Conservation (phyloP, 2,797 vertebrate genomes). For the Meriones psammophilus region DNA sequence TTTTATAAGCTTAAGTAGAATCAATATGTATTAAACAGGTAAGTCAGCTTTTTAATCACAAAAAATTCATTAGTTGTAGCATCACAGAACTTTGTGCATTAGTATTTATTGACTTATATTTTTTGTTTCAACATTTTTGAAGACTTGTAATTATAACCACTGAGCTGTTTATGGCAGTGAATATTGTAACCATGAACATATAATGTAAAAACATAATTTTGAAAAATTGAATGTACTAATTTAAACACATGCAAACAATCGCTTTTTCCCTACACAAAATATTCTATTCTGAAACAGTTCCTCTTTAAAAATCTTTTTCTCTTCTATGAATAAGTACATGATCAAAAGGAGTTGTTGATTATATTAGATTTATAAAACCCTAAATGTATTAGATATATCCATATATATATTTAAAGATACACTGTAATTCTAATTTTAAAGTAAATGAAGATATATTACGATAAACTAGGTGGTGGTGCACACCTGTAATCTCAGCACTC, state of each 20-base stretch:
- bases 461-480: background rate
- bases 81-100: background rate
- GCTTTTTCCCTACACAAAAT: background rate
- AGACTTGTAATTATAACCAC: slow-evolving; percentile 49
- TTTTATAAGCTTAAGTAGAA: slow-evolving; percentile 37
- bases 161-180: background rate
- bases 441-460: background rate
- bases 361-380: background rate
- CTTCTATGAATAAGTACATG: background rate
- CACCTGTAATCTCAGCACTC: too few relatives aligned
- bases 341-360: background rate
- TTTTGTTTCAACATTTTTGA: slow-evolving; percentile 22
- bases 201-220: slow-evolving; percentile 6
- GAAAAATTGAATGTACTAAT: slow-evolving; percentile 26
- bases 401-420: background rate
- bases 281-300: slow-evolving; percentile 15
- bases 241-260: background rate
- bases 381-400: background rate
- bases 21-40: background rate
- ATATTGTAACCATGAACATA: background rate
- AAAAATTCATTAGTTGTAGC: background rate
- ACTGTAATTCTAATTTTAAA: slow-evolving; percentile 13
- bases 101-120: background rate
- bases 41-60: background rate
- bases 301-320: background rate